phyloP scores from a whole-genome alignment of 2,888 invertebrate species.

The Caenorhabditis plicata region DNA sequence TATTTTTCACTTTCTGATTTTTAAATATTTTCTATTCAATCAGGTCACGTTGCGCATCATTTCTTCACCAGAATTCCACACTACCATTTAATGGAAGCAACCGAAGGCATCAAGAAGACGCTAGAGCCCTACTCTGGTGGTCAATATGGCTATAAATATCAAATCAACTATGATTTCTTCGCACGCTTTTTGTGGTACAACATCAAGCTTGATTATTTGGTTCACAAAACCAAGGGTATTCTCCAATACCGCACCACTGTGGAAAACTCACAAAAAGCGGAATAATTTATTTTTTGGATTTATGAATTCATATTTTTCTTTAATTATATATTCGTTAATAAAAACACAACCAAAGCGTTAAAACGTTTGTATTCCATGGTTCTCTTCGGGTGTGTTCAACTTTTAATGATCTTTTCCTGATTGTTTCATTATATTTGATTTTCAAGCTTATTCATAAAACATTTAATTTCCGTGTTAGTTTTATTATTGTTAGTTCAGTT shows the following conservation, averaged over 20 bases:
- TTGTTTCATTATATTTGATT: no score
- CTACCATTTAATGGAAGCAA: conserved; percentile 59
- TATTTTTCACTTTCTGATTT: conserved; percentile 1
- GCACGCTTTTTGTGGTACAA: conserved; percentile 53
- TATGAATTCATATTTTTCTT: background rate
- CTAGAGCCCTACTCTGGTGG: conserved; percentile 42
- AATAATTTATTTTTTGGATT: conserved; percentile 3
- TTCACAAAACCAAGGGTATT: conserved; percentile 55
- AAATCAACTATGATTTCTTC: conserved; percentile 49
- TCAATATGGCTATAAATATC: conserved; percentile 48
- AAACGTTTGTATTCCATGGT: no score
- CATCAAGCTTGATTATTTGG: conserved; percentile 54
- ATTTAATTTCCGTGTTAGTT: no score
- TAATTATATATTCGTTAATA: no score
- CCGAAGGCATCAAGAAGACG: conserved; percentile 46
- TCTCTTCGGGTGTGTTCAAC: no score
- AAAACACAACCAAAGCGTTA: no score
- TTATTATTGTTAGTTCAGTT: no score
- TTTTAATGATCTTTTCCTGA: no score
- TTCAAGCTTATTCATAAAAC: no score
- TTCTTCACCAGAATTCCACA: conserved; percentile 62
- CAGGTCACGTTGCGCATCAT: conserved; percentile 59
- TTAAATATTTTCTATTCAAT: background rate
- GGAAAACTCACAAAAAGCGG: conserved; percentile 8
- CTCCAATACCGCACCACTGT: conserved; percentile 41